Base-by-base conservation (phyloP, 1,140 invertebrate species). In the Ceratoteleas bidentatus region DNA sequence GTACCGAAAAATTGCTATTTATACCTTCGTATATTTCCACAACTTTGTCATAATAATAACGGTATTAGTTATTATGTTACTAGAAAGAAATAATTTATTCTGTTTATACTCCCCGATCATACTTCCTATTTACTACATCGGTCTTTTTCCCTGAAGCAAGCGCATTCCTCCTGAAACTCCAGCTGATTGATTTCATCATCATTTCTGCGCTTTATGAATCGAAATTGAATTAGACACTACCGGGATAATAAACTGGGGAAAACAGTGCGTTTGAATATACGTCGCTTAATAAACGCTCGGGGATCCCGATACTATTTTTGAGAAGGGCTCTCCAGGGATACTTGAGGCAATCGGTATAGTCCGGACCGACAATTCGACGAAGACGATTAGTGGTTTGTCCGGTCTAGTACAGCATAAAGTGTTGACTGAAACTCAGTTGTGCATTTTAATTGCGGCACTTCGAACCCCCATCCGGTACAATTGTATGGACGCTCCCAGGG, bases 401-500 rank as follows among this genome's bases (percentile, higher is more conserved):
- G 70, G 69, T 72, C 70, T 70, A 76, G 65, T 72, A 53, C 57
- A 54, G 73, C 65, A 70, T 84, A 84, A 82, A 86, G 85, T 87
- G 79, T 84, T 76, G 76, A 66, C 79, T 79, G 81, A 85, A 85
- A 84, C 82, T 86, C 83, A 65, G 86, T 85, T 88, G 87, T 76
- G 81, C 88, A 87, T 88, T 89, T 88, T 66, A 83, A 84, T 85
- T 61, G 53, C 60, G 68, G 65, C 74, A 86, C 85, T 87, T 84
- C 66, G 61, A 65, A 57, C 84, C 81, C 85, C 60, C 84, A 85
- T 87, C 84, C 85, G 85, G 82, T 85, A 83, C 77, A 84, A 84
- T 86, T 77, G 81, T 83, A 81, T 64, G 77, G 81, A 82, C 62
- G 68, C 84, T 70, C 77, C 57, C 84, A 80, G 73, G 73, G 61